Conservation (phyloP, 1,140 invertebrate genomes). For the Drosophila sechellia region DNA sequence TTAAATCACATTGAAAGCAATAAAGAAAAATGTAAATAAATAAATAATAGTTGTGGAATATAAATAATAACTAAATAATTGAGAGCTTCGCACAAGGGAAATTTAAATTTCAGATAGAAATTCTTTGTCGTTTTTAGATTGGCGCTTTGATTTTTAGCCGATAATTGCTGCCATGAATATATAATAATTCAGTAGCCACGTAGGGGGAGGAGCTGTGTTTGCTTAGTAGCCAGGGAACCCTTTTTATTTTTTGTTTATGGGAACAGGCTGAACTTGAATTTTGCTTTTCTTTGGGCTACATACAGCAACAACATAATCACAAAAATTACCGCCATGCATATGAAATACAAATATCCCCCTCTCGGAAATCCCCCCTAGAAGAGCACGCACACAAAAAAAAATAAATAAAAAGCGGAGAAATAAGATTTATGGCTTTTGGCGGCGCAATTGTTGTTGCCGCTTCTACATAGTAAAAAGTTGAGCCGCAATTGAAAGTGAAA, state of each 20-base stretch:
- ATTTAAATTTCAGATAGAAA: conserved; percentile 22
- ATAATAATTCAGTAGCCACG: conserved; percentile 59
- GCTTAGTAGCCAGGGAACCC: conserved; percentile 68
- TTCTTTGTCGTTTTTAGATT: conserved; percentile 43
- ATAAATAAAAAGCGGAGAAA: conserved; percentile 47
- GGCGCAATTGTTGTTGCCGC: conserved; percentile 72
- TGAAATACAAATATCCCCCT: conserved; percentile 77
- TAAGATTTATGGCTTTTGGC: conserved; percentile 80
- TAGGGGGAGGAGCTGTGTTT: conserved; percentile 46
- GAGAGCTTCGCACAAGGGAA: conserved; percentile 29
- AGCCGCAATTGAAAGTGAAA: conserved; percentile 84
- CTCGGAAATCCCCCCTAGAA: conserved; percentile 41
- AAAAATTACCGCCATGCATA: conserved; percentile 82
- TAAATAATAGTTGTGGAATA: conserved; percentile 43
- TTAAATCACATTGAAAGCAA: conserved; percentile 56
- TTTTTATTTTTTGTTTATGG: conserved; percentile 52
- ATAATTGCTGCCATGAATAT: conserved; percentile 81
- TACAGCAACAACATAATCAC: conserved; percentile 74
- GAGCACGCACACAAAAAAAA: conserved; percentile 66
- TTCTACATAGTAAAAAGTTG: conserved; percentile 72
- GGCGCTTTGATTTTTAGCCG: conserved; percentile 65
- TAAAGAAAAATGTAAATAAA: conserved; percentile 27
- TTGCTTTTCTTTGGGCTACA: conserved; percentile 27
- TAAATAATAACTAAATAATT: conserved; percentile 46
- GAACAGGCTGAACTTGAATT: conserved; percentile 80